A percentile compares a stretch with the other conserved stretches of the same genome.
Evolutionary conservation across 1,140 invertebrate species (phyloP).

Genomic region (Hypothenemus hampei): DNA sequence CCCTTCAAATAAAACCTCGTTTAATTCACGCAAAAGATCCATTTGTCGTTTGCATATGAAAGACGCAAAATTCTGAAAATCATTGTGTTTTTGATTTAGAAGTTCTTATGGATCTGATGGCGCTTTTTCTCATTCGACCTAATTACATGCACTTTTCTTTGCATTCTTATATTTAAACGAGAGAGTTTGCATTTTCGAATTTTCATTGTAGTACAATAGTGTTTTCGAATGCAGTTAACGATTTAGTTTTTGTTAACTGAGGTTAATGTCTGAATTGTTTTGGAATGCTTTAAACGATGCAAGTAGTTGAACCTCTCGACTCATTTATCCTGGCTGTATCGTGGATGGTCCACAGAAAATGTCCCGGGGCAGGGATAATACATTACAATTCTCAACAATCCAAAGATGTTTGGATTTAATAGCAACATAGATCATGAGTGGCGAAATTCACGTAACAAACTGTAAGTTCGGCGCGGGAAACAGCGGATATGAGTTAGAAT

Average conservation of each 20-base stretch:
- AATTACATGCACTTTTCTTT: too few relatives aligned
- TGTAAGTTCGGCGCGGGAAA: slow-evolving; percentile 36
- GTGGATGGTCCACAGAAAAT: slow-evolving; percentile 29
- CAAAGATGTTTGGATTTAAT: slow-evolving; percentile 47
- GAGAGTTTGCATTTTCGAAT: too few relatives aligned
- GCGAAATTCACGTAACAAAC: slow-evolving; percentile 44
- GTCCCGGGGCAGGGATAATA: slow-evolving; percentile 42
- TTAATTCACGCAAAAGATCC: slow-evolving; percentile 14
- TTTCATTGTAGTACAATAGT: too few relatives aligned
- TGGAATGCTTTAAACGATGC: slow-evolving; percentile 19
- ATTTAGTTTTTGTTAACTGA: too few relatives aligned
- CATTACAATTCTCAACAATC: slow-evolving; percentile 47
- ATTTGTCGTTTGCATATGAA: slow-evolving; percentile 16
- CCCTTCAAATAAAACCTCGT: slow-evolving; percentile 6
- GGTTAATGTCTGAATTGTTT: too few relatives aligned
- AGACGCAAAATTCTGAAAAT: slow-evolving; percentile 1
- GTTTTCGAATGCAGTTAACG: too few relatives aligned
- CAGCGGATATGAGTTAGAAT: slow-evolving; percentile 41
- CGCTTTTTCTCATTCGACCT: not conserved
- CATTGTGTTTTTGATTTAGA: slow-evolving; percentile 8
- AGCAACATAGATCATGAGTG: slow-evolving; percentile 46
- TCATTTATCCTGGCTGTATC: slow-evolving; percentile 34
- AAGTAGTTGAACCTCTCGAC: slow-evolving; percentile 22
- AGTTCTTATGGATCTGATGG: not conserved
- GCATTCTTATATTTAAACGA: too few relatives aligned